phyloP scores from a whole-genome alignment of 2,888 invertebrate species.

The Tetramorium bicarinatum region DNA sequence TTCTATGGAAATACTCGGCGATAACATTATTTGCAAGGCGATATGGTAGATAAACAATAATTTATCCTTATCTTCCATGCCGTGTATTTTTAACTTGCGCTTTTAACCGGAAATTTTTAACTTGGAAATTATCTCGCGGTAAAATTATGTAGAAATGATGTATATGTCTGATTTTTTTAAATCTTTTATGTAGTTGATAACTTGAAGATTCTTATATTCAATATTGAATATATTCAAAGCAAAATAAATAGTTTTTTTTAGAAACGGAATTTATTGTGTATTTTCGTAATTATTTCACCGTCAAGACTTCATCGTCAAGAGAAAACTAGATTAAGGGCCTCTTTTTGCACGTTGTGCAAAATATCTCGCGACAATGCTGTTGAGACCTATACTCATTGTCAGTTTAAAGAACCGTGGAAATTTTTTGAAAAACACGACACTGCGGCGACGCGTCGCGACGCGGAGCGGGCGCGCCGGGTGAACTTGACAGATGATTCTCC shows the following conservation, averaged over 20 bases:
- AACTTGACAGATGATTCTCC: conserved; percentile 49
- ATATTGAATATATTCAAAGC: not conserved
- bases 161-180: not conserved
- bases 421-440: conserved; percentile 34
- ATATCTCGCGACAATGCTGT: not conserved
- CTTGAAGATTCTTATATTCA: not conserved
- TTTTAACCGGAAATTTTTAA: conserved; percentile 9
- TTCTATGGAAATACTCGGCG: conserved; percentile 16
- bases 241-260: conserved; percentile 3
- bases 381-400: not conserved
- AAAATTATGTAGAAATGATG: not conserved
- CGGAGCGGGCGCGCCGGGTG: not conserved
- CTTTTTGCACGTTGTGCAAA: conserved; percentile 1
- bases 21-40: conserved; percentile 1
- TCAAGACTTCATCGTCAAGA: not conserved
- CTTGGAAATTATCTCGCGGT: not conserved
- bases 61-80: conserved; percentile 8
- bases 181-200: not conserved
- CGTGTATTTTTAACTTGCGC: not conserved
- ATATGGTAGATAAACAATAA: conserved; percentile 25
- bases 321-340: not conserved
- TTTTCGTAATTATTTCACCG: not conserved
- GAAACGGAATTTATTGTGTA: not conserved
- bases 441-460: not conserved
- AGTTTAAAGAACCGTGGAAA: not conserved